phyloP scores from a whole-genome alignment of 2,113 vertebrate genomes.

The Perognathus longimembris region DNA sequence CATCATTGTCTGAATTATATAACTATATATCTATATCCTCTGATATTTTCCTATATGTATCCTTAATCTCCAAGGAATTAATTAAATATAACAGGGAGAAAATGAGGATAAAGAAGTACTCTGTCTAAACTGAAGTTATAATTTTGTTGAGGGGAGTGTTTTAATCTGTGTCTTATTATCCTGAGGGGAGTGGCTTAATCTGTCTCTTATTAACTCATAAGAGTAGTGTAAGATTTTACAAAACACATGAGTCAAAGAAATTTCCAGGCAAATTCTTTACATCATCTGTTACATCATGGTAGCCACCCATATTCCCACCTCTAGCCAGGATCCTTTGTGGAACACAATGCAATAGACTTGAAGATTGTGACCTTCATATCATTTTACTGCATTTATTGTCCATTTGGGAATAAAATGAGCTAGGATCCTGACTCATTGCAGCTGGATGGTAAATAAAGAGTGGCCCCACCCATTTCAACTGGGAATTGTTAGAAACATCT shows the following conservation, averaged over 20 bases:
- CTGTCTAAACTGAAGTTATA: background rate
- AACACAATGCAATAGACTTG: constrained; percentile 19
- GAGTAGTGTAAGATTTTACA: background rate
- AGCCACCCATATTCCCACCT: background rate
- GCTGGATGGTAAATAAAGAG: constrained; percentile 45
- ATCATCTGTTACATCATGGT: background rate
- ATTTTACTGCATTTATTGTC: constrained; percentile 53
- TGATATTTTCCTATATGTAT: constrained; percentile 1
- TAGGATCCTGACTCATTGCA: constrained; percentile 63
- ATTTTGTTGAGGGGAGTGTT: background rate
- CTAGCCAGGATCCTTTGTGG: background rate
- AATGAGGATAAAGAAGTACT: background rate
- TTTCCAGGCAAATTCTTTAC: constrained; percentile 37
- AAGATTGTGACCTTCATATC: constrained; percentile 22
- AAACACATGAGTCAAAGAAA: background rate
- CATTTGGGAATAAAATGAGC: constrained; percentile 31
- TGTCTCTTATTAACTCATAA: constrained; percentile 22
- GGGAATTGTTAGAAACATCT: constrained; percentile 65
- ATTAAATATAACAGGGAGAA: background rate
- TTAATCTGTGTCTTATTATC: background rate
- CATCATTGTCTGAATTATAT: constrained; percentile 17
- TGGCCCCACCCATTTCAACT: constrained; percentile 57
- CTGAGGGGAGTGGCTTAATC: background rate
- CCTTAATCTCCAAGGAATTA: constrained; percentile 39
- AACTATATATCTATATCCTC: background rate